phyloP scores from a whole-genome alignment of 2,797 vertebrate genomes.

The Leuciscus waleckii region DNA sequence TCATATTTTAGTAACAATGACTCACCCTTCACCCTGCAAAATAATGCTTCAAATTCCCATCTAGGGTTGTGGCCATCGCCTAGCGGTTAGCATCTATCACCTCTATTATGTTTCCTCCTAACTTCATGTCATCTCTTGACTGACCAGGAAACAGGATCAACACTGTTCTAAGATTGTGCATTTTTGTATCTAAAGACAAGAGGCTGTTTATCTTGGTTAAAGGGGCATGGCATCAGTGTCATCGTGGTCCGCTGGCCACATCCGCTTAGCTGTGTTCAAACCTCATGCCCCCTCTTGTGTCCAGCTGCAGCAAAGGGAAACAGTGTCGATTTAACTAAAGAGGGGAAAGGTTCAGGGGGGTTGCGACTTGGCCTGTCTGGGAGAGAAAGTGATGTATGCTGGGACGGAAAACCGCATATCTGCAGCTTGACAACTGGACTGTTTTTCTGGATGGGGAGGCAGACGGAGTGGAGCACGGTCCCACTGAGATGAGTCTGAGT shows the following conservation, averaged over 20 bases:
- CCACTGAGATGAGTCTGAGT: constrained; percentile 42
- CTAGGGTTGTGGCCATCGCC: neutral
- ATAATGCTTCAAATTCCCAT: neutral
- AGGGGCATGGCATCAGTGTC: constrained; percentile 2
- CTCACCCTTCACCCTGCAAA: neutral
- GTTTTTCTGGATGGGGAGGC: constrained; percentile 56
- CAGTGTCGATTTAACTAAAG: constrained; percentile 5
- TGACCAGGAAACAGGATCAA: neutral
- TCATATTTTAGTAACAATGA: neutral
- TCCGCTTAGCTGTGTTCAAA: constrained; percentile 1
- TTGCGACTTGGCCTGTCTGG: constrained; percentile 62
- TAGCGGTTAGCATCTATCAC: neutral
- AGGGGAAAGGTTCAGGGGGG: constrained; percentile 31
- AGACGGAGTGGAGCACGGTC: constrained; percentile 47
- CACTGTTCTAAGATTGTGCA: neutral
- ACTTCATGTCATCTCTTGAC: neutral
- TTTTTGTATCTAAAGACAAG: constrained; percentile 11
- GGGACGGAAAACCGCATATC: constrained; percentile 56
- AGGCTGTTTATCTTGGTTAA: constrained; percentile 27
- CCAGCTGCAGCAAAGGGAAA: constrained; percentile 17
- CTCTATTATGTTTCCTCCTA: neutral
- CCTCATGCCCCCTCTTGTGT: constrained; percentile 37
- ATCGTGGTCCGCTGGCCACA: neutral
- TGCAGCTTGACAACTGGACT: constrained; percentile 63
- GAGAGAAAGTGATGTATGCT: constrained; percentile 62